Evolutionary conservation across 2,113 vertebrate genomes (phyloP), one percentile per base, ranked within the genome.

Genomic region (Onychostruthus taczanowskii): DNA sequence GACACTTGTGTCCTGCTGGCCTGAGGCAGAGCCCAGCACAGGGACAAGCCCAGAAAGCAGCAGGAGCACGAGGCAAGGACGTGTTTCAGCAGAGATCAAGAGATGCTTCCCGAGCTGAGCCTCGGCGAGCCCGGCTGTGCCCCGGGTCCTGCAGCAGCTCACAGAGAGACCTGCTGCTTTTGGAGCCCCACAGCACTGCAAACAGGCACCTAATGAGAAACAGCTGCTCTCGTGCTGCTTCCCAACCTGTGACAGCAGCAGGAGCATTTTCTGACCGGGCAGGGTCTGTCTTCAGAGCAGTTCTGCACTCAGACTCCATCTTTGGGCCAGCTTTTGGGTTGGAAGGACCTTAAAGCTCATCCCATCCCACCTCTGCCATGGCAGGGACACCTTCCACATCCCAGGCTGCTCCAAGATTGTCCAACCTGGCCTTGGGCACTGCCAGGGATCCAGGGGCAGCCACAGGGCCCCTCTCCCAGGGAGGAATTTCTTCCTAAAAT

Each of bases 191-290:
- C 16, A 7, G 1, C 7, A 23, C 31, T 31, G 44, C 11, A 13
- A 11, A 46, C 12, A 37, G 41, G 47, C 50, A 39, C 33, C 6
- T 8, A 9, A 4, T 26, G 44, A 21, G 37, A 22, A 66, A 31
- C 9, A 26, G 31, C 33, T 23, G 47, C 73, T 78, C 73, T 10
- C 3, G 19, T 27, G 62, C 44, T 55, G 70, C 55, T 87, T 55
- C 66, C 55, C 68, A 44, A 44, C 28, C 22, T 35, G 28, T 49
- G 10, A 64, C 23, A 63, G 53, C 69, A 30, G 23, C 50, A n/a
- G 61, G 46, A 35, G 0, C 2, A 1, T 30, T 46, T 31, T n/a
- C 39, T 8, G 2, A 61, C 10, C 7, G 21, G 21, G 33, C 2
- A 4, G 16, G 10, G 21, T 63, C 49, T 80, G 87, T 1, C 41